Percentiles rank a stretch among this genome's conserved stretches.
phyloP scores from a whole-genome alignment of 2,113 vertebrate species.

The Sceloporus tristichus region DNA sequence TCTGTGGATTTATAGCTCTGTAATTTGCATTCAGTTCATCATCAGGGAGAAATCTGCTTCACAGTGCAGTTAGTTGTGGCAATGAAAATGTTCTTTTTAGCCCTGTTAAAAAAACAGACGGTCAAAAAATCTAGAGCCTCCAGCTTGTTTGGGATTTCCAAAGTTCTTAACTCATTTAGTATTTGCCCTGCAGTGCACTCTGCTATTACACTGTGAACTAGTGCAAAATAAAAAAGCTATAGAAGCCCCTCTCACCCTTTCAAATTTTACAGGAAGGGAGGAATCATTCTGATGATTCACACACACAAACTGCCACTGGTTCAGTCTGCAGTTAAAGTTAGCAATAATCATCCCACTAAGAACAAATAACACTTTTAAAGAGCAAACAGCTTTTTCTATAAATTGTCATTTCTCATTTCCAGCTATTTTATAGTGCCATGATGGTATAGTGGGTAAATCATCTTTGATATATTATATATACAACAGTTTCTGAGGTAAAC shows the following conservation, averaged over 20 bases:
- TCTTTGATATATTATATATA: not conserved
- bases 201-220: conserved; percentile 29
- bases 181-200: conserved; percentile 1
- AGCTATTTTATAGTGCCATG: not conserved
- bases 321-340: not conserved
- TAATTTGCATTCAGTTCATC: conserved; percentile 40
- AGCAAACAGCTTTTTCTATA: not conserved
- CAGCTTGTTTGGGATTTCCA: conserved; percentile 28
- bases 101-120: conserved; percentile 26
- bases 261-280: not conserved
- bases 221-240: conserved; percentile 32
- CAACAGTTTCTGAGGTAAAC: not conserved
- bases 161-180: conserved; percentile 40
- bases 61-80: conserved; percentile 45
- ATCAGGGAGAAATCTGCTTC: conserved; percentile 52
- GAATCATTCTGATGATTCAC: not conserved
- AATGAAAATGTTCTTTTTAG: conserved; percentile 38
- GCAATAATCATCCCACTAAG: not conserved
- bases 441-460: not conserved
- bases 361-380: not conserved
- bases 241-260: not conserved
- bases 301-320: not conserved
- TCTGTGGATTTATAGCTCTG: conserved; percentile 34
- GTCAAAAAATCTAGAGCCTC: conserved; percentile 14
- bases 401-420: not conserved